A percentile compares a stretch with the other conserved stretches of the same genome.
Conservation (phyloP, 1,140 invertebrate genomes). For the Musca vetustissima region DNA sequence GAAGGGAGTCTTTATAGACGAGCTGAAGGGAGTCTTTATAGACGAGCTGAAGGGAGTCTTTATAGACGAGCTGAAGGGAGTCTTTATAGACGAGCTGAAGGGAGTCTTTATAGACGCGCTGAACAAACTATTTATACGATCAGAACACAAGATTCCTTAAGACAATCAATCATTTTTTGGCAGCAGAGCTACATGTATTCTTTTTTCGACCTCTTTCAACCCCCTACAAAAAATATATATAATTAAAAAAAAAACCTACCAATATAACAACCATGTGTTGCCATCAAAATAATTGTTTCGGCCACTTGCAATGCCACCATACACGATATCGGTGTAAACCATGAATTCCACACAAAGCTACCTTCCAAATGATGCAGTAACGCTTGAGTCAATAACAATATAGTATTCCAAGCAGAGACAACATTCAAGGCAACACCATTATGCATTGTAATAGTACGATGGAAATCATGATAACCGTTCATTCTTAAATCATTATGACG, state of each 20-base stretch:
- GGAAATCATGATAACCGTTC: constrained; percentile 68
- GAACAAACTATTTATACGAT: no score
- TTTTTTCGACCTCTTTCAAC: no score
- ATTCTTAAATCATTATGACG: constrained; percentile 63
- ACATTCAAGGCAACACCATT: constrained; percentile 65
- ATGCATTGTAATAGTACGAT: constrained; percentile 63
- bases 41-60: no score
- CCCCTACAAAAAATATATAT: no score
- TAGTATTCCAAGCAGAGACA: constrained; percentile 65
- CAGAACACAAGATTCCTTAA: no score
- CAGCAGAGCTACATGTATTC: not conserved
- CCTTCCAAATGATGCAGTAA: constrained; percentile 67
- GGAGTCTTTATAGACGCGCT: no score
- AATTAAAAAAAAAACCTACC: constrained; percentile 58
- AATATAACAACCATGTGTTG: constrained; percentile 63
- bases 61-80: no score
- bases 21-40: no score
- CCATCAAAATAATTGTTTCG: constrained; percentile 61
- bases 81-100: no score
- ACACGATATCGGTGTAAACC: constrained; percentile 64
- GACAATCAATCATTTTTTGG: not conserved
- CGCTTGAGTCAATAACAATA: constrained; percentile 62
- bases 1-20: no score
- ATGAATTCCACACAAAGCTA: constrained; percentile 59
- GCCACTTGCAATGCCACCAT: constrained; percentile 60